Evolutionary conservation across 2,113 vertebrate species (phyloP), one percentile per base, ranked within the genome.

Genomic region (Caretta caretta): DNA sequence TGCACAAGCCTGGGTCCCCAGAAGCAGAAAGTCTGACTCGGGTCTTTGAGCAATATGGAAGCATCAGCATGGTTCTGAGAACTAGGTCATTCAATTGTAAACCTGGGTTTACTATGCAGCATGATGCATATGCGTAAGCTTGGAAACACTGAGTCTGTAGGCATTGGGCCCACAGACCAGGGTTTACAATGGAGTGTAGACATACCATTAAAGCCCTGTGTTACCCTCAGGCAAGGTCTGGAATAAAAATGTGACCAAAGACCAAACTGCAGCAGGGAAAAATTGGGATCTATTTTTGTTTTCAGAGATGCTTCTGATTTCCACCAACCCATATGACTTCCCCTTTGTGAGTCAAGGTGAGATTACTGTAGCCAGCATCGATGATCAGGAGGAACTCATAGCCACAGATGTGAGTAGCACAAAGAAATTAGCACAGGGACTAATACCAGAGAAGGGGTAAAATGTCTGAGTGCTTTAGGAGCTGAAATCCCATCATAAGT

Each of bases 331-430:
- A 0, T 99, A 98, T 11, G 65, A 72, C 65, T 72, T 72, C 65
- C 65, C 65, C 9, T 72, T 72, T 38, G 85, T 99, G 78, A 99
- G 98, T 92, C 98, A 99, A 89, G 98, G 98, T 86, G 99, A 99
- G 96, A 99, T 99, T 92, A 97, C 96, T 6, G 99, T 99, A 29
- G 78, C 99, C 93, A 99, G 99, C 89, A 99, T 99, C 91, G 93
- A 99, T 75, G 99, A 99, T 75, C 95, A 99, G 81, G 99, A 99
- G 13, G 99, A 99, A 83, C 42, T 99, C 46, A 98, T 99, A 96
- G 99, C 99, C 42, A 99, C 99, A 11, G 99, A 99, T 92, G 99
- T 99, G 95, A 99, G 99, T 96, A 85, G 42, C 12, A 90, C 38
- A 56, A 48, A 29, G 25, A 93, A 80, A 38, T 8, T 20, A 65